Evolutionary conservation across 2,888 invertebrate species (phyloP).

Genomic region (Theretra japonica): DNA sequence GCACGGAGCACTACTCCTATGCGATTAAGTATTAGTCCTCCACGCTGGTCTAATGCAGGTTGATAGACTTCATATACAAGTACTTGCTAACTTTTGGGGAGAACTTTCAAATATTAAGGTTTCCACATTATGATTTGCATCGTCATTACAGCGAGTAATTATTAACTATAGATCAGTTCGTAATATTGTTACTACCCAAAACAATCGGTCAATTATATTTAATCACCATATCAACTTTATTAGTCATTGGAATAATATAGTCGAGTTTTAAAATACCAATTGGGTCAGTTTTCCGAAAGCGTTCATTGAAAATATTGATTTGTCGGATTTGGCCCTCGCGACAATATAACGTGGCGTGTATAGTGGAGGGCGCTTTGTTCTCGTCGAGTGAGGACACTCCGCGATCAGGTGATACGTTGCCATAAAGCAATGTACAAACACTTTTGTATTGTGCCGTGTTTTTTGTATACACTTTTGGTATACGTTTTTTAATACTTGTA

Average conservation of each 20-base stretch:
- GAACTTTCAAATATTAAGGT: too few species aligned
- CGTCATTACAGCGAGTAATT: too few species aligned
- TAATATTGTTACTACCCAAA: not conserved
- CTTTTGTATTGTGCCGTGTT: not conserved
- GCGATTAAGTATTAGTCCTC: too few species aligned
- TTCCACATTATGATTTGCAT: too few species aligned
- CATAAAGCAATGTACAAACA: conserved; percentile 21
- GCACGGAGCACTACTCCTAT: too few species aligned
- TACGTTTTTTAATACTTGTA: not conserved
- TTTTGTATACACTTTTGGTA: not conserved
- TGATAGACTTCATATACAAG: too few species aligned
- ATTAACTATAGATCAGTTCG: too few species aligned
- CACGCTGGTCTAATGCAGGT: too few species aligned
- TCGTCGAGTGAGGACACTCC: conserved; percentile 1
- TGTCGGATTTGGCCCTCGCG: conserved; percentile 4
- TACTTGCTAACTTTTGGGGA: too few species aligned
- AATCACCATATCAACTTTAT: not conserved
- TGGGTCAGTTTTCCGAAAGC: not conserved
- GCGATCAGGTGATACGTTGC: conserved; percentile 12
- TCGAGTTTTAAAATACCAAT: not conserved
- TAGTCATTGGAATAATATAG: not conserved
- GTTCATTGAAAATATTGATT: conserved; percentile 15
- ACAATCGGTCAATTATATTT: not conserved
- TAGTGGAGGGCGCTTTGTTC: conserved; percentile 17
- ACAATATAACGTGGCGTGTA: conserved; percentile 8